Evolutionary conservation across 2,888 invertebrate species (phyloP), one percentile per base, ranked within the genome.

Genomic region (Tineola bisselliella): DNA sequence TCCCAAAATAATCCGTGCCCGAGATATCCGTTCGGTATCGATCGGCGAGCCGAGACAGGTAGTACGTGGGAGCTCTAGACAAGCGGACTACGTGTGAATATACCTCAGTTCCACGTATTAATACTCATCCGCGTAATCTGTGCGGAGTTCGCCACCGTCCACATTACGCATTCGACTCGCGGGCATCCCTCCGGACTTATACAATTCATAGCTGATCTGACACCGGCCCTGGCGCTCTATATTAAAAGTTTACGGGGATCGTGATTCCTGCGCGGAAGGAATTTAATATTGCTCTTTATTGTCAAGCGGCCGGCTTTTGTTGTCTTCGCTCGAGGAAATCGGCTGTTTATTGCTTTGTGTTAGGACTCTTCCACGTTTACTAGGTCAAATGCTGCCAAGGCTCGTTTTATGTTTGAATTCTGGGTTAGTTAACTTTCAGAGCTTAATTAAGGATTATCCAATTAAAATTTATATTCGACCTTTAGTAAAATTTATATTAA

Each of bases 161-260:
- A 67, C 71, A 81, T 81, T 81, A 76, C 72, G 72, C 73, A 84
- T 82, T 74, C 81, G 71, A 66, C 65, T 63, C 79, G 73, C 72
- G 73, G 66, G 69, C 64, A 33, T 75, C 81, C 76, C 77, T 65
- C 66, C 71, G 83, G 87, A 77, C 79, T 79, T 76, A 84, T 84
- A 83, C 84, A 88, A 88, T 88, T 86, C 88, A 88, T 84, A 78
- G 84, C 82, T 79, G 78, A 81, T 81, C 82, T 82, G 79, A 82
- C 83, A 78, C 76, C 79, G 77, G 76, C 71, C 69, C 70, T 69
- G 60, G 54, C 58, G 38, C 52, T 38, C 57, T 63, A 59, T 71
- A 71, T 70, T 70, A 70, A 69, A 69, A 70, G 70, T 73, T 76
- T 74, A 76, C 73, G 64, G 64, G 72, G 68, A 75, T 72, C 75